Conservation (phyloP, 1,140 invertebrate species). For the Pygmarrhopalites habei region DNA sequence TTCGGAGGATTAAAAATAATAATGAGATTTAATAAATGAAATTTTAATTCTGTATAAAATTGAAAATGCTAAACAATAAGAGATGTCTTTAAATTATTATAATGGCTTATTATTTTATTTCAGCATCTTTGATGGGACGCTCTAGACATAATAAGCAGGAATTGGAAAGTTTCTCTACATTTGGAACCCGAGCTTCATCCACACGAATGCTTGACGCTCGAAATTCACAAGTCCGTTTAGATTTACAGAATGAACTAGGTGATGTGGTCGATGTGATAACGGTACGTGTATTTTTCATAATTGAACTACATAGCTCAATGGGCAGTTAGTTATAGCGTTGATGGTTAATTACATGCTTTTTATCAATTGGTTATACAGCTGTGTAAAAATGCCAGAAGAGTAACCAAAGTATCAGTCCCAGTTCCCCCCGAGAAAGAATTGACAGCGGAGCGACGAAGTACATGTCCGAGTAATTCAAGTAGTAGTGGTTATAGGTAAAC, state of each 20-base stretch:
- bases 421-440: constrained; percentile 15
- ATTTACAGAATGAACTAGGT: constrained; percentile 18
- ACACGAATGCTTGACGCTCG: constrained; percentile 7
- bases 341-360: too few relatives aligned
- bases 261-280: too few relatives aligned
- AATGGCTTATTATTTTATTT: background rate
- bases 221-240: constrained; percentile 21
- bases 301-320: too few relatives aligned
- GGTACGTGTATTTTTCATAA: too few relatives aligned
- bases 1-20: too few relatives aligned
- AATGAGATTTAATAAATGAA: too few relatives aligned
- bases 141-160: constrained; percentile 23
- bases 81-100: background rate
- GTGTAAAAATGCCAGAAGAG: constrained; percentile 4
- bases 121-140: constrained; percentile 21
- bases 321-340: too few relatives aligned
- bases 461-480: constrained; percentile 23
- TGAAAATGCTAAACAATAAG: too few relatives aligned
- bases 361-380: too few relatives aligned
- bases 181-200: constrained; percentile 30
- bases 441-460: constrained; percentile 13
- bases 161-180: constrained; percentile 34
- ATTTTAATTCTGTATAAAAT: too few relatives aligned
- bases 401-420: constrained; percentile 20
- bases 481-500: constrained; percentile 34